phyloP scores from a whole-genome alignment of 1,140 invertebrate genomes.

The Mycetomoellerius zeteki region DNA sequence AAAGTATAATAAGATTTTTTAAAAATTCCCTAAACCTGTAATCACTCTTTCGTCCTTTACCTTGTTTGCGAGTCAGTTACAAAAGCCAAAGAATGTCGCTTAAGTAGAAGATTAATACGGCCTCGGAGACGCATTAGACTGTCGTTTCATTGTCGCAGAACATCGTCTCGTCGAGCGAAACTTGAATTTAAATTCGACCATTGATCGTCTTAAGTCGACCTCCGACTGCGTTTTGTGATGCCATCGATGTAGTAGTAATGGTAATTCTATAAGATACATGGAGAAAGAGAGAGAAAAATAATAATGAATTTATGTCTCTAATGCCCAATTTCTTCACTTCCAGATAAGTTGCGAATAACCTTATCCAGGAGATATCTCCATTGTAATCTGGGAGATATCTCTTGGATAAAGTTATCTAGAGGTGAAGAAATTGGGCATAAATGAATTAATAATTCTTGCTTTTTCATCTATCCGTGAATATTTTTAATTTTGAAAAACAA shows the following conservation, averaged over 20 bases:
- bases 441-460: too few relatives aligned
- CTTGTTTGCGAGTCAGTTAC: conserved; percentile 27
- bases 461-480: neutral
- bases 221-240: conserved; percentile 37
- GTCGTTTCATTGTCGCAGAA: conserved; percentile 58
- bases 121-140: conserved; percentile 56
- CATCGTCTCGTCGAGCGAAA: conserved; percentile 43
- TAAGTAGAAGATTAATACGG: conserved; percentile 62
- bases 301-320: neutral
- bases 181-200: conserved; percentile 62
- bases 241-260: neutral
- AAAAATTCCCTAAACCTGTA: conserved; percentile 21
- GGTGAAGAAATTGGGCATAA: too few relatives aligned
- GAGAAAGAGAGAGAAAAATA: neutral
- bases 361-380: too few relatives aligned
- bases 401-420: too few relatives aligned
- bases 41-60: conserved; percentile 16
- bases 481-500: neutral
- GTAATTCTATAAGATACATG: neutral
- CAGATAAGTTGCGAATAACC: too few relatives aligned
- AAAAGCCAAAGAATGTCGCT: conserved; percentile 37
- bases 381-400: too few relatives aligned
- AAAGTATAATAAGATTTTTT: neutral
- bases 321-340: too few relatives aligned
- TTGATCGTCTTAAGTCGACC: conserved; percentile 36